Conservation (phyloP, 2,888 invertebrate genomes). For the Lingula anatina region DNA sequence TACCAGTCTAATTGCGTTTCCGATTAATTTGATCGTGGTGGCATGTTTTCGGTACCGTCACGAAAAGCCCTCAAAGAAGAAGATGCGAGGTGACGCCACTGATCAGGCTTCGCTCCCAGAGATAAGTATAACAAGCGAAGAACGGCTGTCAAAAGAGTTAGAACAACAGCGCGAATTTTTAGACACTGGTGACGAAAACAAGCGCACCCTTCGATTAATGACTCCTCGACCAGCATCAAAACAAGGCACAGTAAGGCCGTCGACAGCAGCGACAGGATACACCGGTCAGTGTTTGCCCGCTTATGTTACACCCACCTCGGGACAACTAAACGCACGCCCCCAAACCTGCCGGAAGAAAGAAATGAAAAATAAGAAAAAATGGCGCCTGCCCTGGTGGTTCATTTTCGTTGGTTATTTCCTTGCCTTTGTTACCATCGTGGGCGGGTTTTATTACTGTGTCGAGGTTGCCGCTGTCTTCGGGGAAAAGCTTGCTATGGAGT, state of each 20-base stretch:
- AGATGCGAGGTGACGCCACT: too few relatives aligned
- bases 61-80: too few relatives aligned
- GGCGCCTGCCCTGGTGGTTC: constrained; percentile 9
- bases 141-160: too few relatives aligned
- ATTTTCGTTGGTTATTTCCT: constrained; percentile 10
- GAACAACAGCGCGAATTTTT: constrained; percentile 12
- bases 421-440: constrained; percentile 5
- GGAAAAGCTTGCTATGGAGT: constrained; percentile 5
- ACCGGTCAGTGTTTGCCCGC: too few relatives aligned
- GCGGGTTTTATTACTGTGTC: constrained; percentile 9
- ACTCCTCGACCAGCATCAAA: too few relatives aligned
- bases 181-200: constrained; percentile 10
- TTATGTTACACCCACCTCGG: too few relatives aligned
- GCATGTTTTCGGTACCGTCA: constrained; percentile 11
- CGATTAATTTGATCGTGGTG: constrained; percentile 16
- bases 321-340: too few relatives aligned
- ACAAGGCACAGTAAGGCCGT: too few relatives aligned
- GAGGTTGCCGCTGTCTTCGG: constrained; percentile 17
- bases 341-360: too few relatives aligned
- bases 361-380: constrained; percentile 7
- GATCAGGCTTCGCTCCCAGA: too few relatives aligned
- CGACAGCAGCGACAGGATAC: too few relatives aligned
- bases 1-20: constrained; percentile 15
- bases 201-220: constrained; percentile 7
- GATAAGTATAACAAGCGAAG: too few relatives aligned